These are phyloP conservation scores for Bombus sylvicola DNA, from an alignment of 1,140 invertebrate genomes.

Conservation along the genomic window DNA sequence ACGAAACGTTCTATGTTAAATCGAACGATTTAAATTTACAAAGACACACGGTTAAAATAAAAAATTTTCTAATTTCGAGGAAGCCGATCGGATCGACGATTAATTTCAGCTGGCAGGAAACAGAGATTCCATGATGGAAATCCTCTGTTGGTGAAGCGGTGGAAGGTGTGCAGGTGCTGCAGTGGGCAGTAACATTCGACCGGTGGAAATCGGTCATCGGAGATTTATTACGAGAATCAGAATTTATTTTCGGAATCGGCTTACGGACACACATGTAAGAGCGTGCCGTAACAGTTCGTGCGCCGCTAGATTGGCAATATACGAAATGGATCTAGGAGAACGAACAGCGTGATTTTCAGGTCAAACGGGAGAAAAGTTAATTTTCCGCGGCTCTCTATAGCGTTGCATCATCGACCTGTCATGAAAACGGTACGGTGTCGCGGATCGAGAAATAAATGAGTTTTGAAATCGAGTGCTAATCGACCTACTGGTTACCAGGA, in stretches of 20 bases:
- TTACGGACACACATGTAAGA: slow-evolving; percentile 31
- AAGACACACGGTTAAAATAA: neutral
- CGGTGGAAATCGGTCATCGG: slow-evolving; percentile 15
- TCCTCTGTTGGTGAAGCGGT: neutral
- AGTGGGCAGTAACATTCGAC: neutral
- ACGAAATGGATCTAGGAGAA: slow-evolving; percentile 30
- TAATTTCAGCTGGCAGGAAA: neutral
- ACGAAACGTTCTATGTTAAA: neutral
- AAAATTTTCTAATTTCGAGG: slow-evolving; percentile 15
- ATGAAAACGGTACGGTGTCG: slow-evolving; percentile 14
- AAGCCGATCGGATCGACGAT: neutral
- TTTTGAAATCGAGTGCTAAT: slow-evolving; percentile 59
- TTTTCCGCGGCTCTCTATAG: slow-evolving; percentile 28
- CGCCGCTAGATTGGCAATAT: slow-evolving; percentile 24
- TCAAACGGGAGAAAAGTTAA: slow-evolving; percentile 37
- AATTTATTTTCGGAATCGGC: slow-evolving; percentile 34
- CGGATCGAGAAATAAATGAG: slow-evolving; percentile 56
- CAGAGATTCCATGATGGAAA: neutral
- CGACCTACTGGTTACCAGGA: slow-evolving; percentile 24
- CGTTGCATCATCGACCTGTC: slow-evolving; percentile 23
- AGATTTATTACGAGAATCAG: slow-evolving; percentile 25
- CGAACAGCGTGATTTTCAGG: slow-evolving; percentile 36
- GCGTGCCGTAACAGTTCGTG: neutral
- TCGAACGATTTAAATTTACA: neutral
- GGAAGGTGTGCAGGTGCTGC: neutral